phyloP scores from a whole-genome alignment of 2,113 vertebrate genomes.

The Tretioscincus oriximinensis region DNA sequence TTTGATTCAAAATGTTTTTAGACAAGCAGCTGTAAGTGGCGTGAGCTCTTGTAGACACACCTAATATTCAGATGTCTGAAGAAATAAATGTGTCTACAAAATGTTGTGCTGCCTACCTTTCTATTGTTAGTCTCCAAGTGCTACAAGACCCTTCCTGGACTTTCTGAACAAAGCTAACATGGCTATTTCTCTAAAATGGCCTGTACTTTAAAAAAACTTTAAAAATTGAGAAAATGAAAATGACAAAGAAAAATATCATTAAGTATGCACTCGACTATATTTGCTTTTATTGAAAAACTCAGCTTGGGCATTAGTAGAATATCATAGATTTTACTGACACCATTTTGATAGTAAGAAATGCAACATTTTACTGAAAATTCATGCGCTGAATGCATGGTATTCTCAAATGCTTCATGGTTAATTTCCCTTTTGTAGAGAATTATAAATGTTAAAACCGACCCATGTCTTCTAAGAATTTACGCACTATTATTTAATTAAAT shows the following conservation, averaged over 20 bases:
- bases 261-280: neutral
- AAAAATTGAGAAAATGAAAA: too few relatives aligned
- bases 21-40: too few relatives aligned
- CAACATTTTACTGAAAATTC: constrained; percentile 12
- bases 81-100: too few relatives aligned
- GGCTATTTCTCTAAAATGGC: too few relatives aligned
- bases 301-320: neutral
- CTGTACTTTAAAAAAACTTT: too few relatives aligned
- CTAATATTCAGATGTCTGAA: too few relatives aligned
- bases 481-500: neutral
- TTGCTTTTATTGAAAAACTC: neutral
- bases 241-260: neutral
- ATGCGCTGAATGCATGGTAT: constrained; percentile 4
- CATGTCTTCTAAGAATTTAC: neutral
- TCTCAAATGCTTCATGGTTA: constrained; percentile 7
- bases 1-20: too few relatives aligned
- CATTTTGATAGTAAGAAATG: constrained; percentile 1
- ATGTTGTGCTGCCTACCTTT: too few relatives aligned
- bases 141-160: too few relatives aligned
- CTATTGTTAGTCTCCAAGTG: too few relatives aligned
- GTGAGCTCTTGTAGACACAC: too few relatives aligned
- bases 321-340: constrained; percentile 11
- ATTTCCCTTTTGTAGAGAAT: neutral
- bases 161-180: too few relatives aligned
- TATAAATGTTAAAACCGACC: neutral